Base-by-base conservation (phyloP, 2,888 invertebrate genomes). In the Ectropis crepuscularia region DNA sequence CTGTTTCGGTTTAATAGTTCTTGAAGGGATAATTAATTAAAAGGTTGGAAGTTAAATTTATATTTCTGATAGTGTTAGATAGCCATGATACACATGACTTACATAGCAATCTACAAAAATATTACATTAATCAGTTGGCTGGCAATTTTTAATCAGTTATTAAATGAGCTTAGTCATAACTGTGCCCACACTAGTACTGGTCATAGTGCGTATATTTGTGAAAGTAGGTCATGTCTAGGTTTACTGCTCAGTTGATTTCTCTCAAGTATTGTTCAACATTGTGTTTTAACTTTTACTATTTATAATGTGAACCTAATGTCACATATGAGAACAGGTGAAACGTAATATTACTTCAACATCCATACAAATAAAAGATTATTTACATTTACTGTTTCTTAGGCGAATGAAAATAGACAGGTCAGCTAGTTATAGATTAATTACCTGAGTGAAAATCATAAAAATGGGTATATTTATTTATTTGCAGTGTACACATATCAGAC, bases 161-260 rank as follows among this genome's bases (percentile, higher is more conserved):
- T 61, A 54, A 57, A 60, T 60, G 46, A 63, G 58, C 51, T 51
- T 55, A 60, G 54, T 39, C 49, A 49, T 47, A 50, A 36, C 50
- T 47, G 42, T 50, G 12, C 12, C 48, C 47, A 54, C 45, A 9
- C 41, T 16, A 38, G 47, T 65, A 61, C 42, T 47, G 49, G 16
- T 11, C 42, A 38, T 5, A 45, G 47, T 58, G 42, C 9, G 49
- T 65, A 48, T 62, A 16, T 62, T 54, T 64, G 70, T 70, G 70
- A 72, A 72, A 72, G 70, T 68, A 42, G 69, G 71, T 61, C 65
- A 62, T 61, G 50, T 48, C 55, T 67, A 69, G 62, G 61, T 46
- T 60, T 61, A 57, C 55, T 61, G 16, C 11, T 42, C 54, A 64
- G 49, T 53, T 62, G 60, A 67, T 69, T 69, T 69, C 66, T 63